A percentile compares a stretch with the other conserved stretches of the same genome.
phyloP scores from a whole-genome alignment of 2,888 invertebrate genomes.

The Polylopha cassiicola region DNA sequence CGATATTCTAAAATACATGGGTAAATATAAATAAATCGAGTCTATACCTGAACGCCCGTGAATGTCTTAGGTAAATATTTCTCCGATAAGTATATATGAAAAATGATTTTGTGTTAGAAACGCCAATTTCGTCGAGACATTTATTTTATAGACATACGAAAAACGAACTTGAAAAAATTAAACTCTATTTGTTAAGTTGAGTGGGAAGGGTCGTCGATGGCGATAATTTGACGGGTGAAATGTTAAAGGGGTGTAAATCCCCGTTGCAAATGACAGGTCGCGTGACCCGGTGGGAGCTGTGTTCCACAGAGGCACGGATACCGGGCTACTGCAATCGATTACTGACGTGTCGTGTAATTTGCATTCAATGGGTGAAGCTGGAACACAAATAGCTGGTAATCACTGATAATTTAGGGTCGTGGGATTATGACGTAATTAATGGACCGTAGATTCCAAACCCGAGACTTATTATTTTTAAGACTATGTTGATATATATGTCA shows the following conservation, averaged over 20 bases:
- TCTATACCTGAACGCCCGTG: too few relatives aligned
- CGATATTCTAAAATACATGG: conserved; percentile 11
- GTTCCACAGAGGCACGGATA: conserved; percentile 20
- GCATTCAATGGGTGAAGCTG: conserved; percentile 7
- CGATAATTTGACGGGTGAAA: conserved; percentile 60
- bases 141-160: conserved; percentile 23
- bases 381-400: too few relatives aligned
- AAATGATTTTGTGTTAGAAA: too few relatives aligned
- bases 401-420: too few relatives aligned
- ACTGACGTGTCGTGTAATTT: conserved; percentile 15
- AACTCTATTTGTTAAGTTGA: conserved; percentile 38
- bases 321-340: conserved; percentile 17
- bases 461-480: too few relatives aligned
- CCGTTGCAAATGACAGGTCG: conserved; percentile 62
- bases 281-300: conserved; percentile 41
- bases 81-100: too few relatives aligned
- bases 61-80: conserved; percentile 10
- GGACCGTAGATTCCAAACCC: too few relatives aligned
- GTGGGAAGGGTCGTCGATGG: conserved; percentile 35
- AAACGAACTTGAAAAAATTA: conserved; percentile 29
- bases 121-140: too few relatives aligned
- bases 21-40: conserved; percentile 9
- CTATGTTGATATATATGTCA: too few relatives aligned
- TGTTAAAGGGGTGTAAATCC: conserved; percentile 51
- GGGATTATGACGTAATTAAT: too few relatives aligned